phyloP scores from a whole-genome alignment of 2,797 vertebrate genomes.

The Darevskia nairensis region DNA sequence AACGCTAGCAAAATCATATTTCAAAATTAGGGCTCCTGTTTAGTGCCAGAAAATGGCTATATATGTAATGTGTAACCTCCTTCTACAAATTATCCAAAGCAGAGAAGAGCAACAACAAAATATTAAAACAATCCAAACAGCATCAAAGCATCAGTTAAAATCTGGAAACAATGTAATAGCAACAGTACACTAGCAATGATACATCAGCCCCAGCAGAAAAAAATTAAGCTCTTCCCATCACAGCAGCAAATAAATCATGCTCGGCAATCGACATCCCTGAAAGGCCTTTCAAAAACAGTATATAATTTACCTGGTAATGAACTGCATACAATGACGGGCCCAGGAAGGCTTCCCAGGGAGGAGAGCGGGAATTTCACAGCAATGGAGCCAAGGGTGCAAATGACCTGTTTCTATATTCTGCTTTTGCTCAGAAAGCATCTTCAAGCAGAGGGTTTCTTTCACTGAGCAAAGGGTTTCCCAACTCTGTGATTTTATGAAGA shows the following conservation, averaged over 20 bases:
- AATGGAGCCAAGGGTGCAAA: not conserved
- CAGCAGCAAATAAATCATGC: not conserved
- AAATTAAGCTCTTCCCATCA: not conserved
- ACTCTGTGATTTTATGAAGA: too few species aligned
- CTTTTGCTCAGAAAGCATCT: not conserved
- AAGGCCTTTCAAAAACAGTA: not conserved
- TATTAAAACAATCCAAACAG: not conserved
- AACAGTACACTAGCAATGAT: not conserved
- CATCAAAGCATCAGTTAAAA: not conserved
- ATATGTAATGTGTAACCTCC: not conserved
- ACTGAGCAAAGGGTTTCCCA: too few species aligned
- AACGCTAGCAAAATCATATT: too few species aligned
- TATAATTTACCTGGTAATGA: not conserved
- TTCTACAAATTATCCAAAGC: not conserved
- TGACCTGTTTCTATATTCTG: not conserved
- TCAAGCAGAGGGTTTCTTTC: too few species aligned
- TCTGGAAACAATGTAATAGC: not conserved
- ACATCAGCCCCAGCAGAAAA: not conserved
- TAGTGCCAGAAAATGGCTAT: not conserved
- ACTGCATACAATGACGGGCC: not conserved
- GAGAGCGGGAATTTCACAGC: not conserved
- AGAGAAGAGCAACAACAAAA: not conserved
- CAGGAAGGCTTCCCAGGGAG: not conserved
- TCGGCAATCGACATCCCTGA: not conserved
- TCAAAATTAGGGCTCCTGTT: too few species aligned